Evolutionary conservation across 2,797 vertebrate species (phyloP), one percentile per base, ranked within the genome.

Genomic region (Spinibarbus caldwelli): DNA sequence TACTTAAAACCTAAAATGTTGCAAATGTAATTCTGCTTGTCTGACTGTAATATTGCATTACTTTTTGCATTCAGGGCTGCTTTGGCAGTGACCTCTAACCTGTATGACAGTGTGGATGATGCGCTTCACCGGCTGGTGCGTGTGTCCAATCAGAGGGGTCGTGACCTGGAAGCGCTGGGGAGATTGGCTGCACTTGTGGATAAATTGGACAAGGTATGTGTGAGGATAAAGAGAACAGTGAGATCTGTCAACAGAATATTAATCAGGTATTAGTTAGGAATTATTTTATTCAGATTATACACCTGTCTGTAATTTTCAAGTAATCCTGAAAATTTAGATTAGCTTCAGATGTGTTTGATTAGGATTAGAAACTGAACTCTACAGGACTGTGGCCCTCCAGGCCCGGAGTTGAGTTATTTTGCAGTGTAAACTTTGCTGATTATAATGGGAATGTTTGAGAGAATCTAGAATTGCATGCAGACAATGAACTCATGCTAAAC

Each of bases 61-160:
- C 12, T 14, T 23, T 62, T 47, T 83, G 19, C 2, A 64, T 47
- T 64, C 6, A 96, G 95, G 79, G 93, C 93, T 4, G 95, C 95
- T 34, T 91, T 96, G 0, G 80, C 93, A 0, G 84, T 92, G 5
- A 96, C 96, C 41, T 95, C 96, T 36, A 89, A 92, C 12, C 93
- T 97, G 17, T 98, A 97, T 59, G 96, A 98, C 93, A 95, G 96
- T 15, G 96, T 97, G 86, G 97, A 98, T 0, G 96, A 98, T 31
- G 96, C 96, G n/a, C 96, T 98, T 49, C 97, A 98, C 57, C 91
- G 93, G 5, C 95, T 98, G 0, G 97, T 97, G 76, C 94, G 92
- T 3, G 92, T 96, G 85, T 97, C 97, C 91, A 98, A 98, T 91
- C 94, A 94, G 83, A 95, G 94, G 4, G 95, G 96, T 17, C 93